phyloP scores from a whole-genome alignment of 2,888 invertebrate species.

The Drosophila affinis region DNA sequence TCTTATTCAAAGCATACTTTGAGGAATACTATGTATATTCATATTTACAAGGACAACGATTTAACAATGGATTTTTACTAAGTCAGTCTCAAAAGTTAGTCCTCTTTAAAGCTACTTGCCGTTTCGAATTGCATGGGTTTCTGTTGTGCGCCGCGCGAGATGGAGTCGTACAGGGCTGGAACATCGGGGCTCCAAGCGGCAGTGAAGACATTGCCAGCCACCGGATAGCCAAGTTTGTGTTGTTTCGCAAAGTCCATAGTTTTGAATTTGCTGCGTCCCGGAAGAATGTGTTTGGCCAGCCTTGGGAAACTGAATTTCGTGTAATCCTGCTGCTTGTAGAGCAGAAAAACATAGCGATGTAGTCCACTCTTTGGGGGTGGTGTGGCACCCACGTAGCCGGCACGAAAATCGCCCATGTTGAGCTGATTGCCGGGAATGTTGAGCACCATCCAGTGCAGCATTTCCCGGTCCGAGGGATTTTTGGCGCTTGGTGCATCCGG shows the following conservation, averaged over 20 bases:
- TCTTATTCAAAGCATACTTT: too few relatives aligned
- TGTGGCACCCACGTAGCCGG: constrained; percentile 92
- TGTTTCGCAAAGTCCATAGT: constrained; percentile 89
- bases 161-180: constrained; percentile 78
- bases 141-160: constrained; percentile 32
- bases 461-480: constrained; percentile 91
- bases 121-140: neutral
- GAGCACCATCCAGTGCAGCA: constrained; percentile 95
- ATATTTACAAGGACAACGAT: too few relatives aligned
- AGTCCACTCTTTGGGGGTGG: constrained; percentile 89
- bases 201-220: constrained; percentile 75
- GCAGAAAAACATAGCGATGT: constrained; percentile 91
- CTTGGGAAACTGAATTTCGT: constrained; percentile 85
- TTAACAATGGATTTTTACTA: too few relatives aligned
- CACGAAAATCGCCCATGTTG: constrained; percentile 88
- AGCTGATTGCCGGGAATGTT: constrained; percentile 91
- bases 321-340: constrained; percentile 88
- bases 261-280: constrained; percentile 86
- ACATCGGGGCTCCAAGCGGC: constrained; percentile 81
- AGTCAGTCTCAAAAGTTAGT: neutral
- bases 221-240: constrained; percentile 88
- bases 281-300: constrained; percentile 70
- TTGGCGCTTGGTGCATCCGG: constrained; percentile 93
- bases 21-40: too few relatives aligned
- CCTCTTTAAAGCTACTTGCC: neutral